Evolutionary conservation across 1,140 invertebrate species (phyloP), one percentile per base, ranked within the genome.

Genomic region (Maconellicoccus hirsutus): DNA sequence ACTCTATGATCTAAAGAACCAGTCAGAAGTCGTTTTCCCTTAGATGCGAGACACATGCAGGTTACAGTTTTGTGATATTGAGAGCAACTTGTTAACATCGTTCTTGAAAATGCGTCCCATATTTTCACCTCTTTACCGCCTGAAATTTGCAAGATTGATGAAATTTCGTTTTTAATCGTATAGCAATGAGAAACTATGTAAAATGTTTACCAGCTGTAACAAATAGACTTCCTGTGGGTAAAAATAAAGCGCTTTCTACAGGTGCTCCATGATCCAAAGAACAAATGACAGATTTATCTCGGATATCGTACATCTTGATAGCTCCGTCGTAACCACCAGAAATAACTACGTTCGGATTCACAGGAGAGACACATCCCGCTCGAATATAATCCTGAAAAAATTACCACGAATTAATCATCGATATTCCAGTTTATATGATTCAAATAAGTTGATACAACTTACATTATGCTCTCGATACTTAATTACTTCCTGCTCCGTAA

Each of bases 41-140:
- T 87, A 23, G 87, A 90, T 22, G 89, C 89, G 71, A 95, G 82
- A 74, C 84, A 81, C 22, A 97, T 76, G 74, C 88, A 89, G 1
- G 93, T 97, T 1, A 98, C 86, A 1, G 94, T 96, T 84, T 98
- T 98, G 78, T 98, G 93, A 79, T 98, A 89, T 77, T 92, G 86
- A 59, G 87, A 86, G 75, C 94, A 83, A 79, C 85, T 86, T 12
- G 89, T 86, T 10, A 97, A 78, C 71, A 96, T 79, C 78, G 89
- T 89, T 7, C 94, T 93, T 70, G 91, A 91, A 42, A 96, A 83
- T 61, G 89, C 86, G 81, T 98, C 95, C 94, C 94, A 98, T 12
- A 98, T 88, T 81, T 89, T 90, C 0, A 98, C 87, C 80, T 92
- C 89, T 38, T 89, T 94, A 12, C 93, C 94, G 77, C 96, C 88